phyloP scores from a whole-genome alignment of 2,888 invertebrate species.

The Noctua janthina region DNA sequence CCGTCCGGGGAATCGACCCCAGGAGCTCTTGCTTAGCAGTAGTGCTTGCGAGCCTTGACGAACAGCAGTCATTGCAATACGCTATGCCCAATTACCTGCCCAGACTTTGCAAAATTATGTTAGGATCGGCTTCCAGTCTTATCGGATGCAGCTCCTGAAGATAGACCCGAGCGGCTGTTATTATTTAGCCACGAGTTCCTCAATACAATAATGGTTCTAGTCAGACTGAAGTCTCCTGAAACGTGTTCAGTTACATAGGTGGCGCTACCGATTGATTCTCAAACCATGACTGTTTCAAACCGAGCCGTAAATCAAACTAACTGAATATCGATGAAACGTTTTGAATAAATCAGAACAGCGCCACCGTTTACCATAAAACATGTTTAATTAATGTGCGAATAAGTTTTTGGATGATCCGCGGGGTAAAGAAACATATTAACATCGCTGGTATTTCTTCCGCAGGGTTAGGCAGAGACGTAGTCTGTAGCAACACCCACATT shows the following conservation, averaged over 20 bases:
- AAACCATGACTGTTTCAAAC: constrained; percentile 47
- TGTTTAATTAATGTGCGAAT: constrained; percentile 56
- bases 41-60: background rate
- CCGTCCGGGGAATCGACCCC: no score
- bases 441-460: background rate
- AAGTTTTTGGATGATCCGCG: background rate
- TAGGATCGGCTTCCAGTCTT: no score
- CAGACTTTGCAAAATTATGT: no score
- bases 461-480: background rate
- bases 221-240: constrained; percentile 1
- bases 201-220: background rate
- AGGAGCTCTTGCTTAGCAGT: no score
- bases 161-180: no score
- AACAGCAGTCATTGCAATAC: background rate
- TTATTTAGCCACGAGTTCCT: no score
- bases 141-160: no score
- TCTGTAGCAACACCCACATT: background rate
- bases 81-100: background rate
- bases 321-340: constrained; percentile 62
- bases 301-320: constrained; percentile 61
- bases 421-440: background rate
- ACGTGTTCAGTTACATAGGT: constrained; percentile 32
- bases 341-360: constrained; percentile 58
- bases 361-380: constrained; percentile 43
- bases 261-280: constrained; percentile 34